Evolutionary conservation across 2,888 invertebrate species (phyloP).

Genomic region (Pseudococcus longispinus): DNA sequence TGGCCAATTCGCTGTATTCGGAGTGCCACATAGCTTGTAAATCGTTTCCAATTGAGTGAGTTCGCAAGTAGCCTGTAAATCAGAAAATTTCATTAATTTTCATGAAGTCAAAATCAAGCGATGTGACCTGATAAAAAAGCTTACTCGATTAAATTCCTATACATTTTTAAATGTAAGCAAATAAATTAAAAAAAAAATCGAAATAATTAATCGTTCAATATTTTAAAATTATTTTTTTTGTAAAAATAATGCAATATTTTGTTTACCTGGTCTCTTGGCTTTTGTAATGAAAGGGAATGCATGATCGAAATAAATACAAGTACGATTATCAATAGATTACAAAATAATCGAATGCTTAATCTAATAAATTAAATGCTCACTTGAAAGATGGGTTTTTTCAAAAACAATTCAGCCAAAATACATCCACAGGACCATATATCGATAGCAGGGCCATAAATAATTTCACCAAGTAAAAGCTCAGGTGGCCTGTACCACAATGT

Average conservation of each 20-base stretch:
- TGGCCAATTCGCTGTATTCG: slow-evolving; percentile 96
- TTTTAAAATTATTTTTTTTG: neutral
- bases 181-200: neutral
- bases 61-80: slow-evolving; percentile 83
- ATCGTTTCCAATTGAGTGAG: slow-evolving; percentile 94
- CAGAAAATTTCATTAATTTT: neutral
- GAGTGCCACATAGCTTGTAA: slow-evolving; percentile 92
- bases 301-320: neutral
- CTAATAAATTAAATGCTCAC: slow-evolving; percentile 64
- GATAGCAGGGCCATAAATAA: slow-evolving; percentile 95
- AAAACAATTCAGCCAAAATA: slow-evolving; percentile 96
- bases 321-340: neutral
- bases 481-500: slow-evolving; percentile 99
- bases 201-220: neutral
- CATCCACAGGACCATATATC: slow-evolving; percentile 99
- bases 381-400: slow-evolving; percentile 94
- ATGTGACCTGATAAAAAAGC: neutral
- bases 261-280: slow-evolving; percentile 32
- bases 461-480: slow-evolving; percentile 94
- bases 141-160: slow-evolving; percentile 38
- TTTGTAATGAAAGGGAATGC: neutral
- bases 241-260: neutral
- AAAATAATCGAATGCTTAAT: neutral
- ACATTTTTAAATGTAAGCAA: neutral
- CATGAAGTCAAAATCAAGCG: neutral